phyloP scores from a whole-genome alignment of 2,888 invertebrate genomes.

The Chymomyza procnemis region DNA sequence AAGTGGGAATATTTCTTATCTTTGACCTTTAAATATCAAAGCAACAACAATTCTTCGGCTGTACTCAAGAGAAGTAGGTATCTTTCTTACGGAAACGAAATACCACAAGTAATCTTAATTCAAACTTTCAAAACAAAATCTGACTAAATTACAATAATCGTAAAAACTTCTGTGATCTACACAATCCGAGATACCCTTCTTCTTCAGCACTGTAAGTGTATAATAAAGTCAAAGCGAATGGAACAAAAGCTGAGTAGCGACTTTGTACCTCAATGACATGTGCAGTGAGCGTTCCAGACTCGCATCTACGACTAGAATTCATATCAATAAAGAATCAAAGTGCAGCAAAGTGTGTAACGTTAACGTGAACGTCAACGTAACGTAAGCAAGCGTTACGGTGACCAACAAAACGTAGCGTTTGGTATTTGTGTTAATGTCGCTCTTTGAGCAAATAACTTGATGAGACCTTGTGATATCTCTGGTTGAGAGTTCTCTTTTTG shows the following conservation, averaged over 20 bases:
- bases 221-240: background rate
- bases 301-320: background rate
- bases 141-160: too few species aligned
- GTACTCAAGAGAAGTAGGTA: too few species aligned
- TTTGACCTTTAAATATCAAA: too few species aligned
- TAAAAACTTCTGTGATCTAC: too few species aligned
- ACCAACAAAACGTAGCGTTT: background rate
- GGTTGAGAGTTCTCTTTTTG: background rate
- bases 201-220: too few species aligned
- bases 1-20: too few species aligned
- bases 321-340: background rate
- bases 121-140: too few species aligned
- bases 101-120: too few species aligned
- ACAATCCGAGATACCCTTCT: too few species aligned
- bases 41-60: too few species aligned
- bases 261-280: background rate
- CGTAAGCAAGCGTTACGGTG: background rate
- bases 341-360: background rate
- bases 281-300: too few species aligned
- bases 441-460: background rate
- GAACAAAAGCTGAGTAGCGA: background rate
- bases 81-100: too few species aligned
- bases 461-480: background rate
- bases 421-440: background rate
- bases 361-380: background rate